Conservation (phyloP, 2,113 vertebrate genomes). For the Nerophis ophidion region DNA sequence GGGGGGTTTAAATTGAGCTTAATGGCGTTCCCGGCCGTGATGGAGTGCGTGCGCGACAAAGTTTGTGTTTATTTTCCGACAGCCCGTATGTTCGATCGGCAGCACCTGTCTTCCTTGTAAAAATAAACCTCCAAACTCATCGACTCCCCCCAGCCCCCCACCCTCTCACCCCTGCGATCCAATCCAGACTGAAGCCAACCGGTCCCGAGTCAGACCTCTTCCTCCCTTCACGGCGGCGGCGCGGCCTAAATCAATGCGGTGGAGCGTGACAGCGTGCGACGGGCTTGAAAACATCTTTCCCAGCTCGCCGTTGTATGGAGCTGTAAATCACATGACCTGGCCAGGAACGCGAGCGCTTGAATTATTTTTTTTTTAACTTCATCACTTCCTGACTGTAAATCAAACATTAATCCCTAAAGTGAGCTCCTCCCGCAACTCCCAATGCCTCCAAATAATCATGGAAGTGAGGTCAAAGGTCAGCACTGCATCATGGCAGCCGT, state of each 20-base stretch:
- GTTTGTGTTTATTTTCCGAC: constrained; percentile 1
- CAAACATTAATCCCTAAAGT: background rate
- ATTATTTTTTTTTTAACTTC: background rate
- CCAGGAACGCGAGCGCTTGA: background rate
- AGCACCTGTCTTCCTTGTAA: constrained; percentile 10
- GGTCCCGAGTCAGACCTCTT: background rate
- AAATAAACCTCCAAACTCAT: background rate
- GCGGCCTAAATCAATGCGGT: background rate
- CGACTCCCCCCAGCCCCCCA: background rate
- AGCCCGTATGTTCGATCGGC: background rate
- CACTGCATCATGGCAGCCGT: too few relatives aligned
- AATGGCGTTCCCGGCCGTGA: background rate
- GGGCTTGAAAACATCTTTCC: constrained; percentile 8
- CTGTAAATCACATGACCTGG: constrained; percentile 2
- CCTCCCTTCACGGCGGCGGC: background rate
- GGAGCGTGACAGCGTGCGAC: background rate
- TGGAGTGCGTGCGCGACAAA: background rate
- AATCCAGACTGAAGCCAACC: background rate
- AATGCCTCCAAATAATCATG: background rate
- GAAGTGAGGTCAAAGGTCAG: background rate
- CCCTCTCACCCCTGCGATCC: background rate
- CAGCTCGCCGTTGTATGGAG: background rate
- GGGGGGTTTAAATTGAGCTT: background rate
- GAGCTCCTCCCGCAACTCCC: constrained; percentile 1
- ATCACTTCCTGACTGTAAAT: constrained; percentile 8